Evolutionary conservation across 2,113 vertebrate genomes (phyloP), one percentile per base, ranked within the genome.

Genomic region (Seriola aureovittata): DNA sequence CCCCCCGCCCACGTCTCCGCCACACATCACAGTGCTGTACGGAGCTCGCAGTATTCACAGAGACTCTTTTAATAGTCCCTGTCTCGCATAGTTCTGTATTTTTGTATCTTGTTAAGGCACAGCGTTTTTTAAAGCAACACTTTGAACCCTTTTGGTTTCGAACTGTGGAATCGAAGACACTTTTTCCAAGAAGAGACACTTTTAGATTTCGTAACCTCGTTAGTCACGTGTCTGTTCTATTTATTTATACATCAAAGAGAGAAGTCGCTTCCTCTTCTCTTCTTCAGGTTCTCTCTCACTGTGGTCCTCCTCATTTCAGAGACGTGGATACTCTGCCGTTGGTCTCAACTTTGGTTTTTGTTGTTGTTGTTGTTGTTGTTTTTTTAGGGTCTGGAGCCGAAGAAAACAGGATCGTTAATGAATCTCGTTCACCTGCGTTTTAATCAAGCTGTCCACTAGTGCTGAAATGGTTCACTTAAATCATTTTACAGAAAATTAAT

Each of bases 71-170:
- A 79, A 76, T 88, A 77, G 57, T 64, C 67, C 23, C 66, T 21
- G 69, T 87, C 76, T 82, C 70, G 83, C 85, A 90, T 90, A 87
- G 71, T 85, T 87, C 21, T 90, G 87, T 93, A 93, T 93, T 94
- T 94, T 94, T 94, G 75, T 93, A 94, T 90, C 79, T 81, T 70
- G 58, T 85, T 86, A 86, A 67, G 74, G 83, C 91, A 91, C 91
- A 90, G 75, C 54, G 6, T 79, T 88, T 93, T 90, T 88, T 79
- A 81, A 81, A 57, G 36, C 69, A 42, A 58, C 69, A 71, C 52
- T 71, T 90, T 87, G 82, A 57, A 90, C 71, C 73, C 44, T 19
- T 86, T 88, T 89, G 80, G 82, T 91, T 84, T 76, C 60, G 42
- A 90, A 84, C 82, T 86, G 84, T 86, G 91, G 83, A 29, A 89